A percentile compares a stretch with the other conserved stretches of the same genome.
Evolutionary conservation across 1,140 invertebrate genomes (phyloP).

Genomic region (Octopus sinensis): DNA sequence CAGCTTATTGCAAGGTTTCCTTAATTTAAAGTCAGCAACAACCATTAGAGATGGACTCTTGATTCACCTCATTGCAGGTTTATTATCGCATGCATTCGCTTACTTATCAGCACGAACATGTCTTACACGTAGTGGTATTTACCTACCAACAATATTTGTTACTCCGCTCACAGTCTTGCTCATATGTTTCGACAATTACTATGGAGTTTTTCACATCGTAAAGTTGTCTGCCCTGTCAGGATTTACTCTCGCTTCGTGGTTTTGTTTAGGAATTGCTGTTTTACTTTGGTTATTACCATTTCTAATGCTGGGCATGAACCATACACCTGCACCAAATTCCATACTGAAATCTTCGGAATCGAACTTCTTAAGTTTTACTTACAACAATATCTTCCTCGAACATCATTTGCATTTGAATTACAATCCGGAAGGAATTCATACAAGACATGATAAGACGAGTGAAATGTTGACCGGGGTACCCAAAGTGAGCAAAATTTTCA

Average conservation of each 20-base stretch:
- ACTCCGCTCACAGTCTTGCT: background rate
- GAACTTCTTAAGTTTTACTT: constrained; percentile 23
- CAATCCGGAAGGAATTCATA: constrained; percentile 7
- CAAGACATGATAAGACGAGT: background rate
- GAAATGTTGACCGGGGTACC: background rate
- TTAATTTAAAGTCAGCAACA: background rate
- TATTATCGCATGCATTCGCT: background rate
- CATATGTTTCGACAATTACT: background rate
- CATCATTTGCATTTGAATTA: constrained; percentile 29
- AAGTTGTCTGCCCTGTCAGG: background rate
- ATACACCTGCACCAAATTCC: constrained; percentile 16
- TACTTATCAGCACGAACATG: background rate
- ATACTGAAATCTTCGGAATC: constrained; percentile 25
- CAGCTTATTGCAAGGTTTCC: background rate
- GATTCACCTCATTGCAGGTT: background rate
- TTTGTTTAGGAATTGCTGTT: constrained; percentile 11
- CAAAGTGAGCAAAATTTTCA: constrained; percentile 31
- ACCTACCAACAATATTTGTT: constrained; percentile 6
- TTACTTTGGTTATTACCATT: constrained; percentile 24
- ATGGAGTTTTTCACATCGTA: background rate
- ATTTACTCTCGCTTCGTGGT: background rate
- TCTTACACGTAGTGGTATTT: background rate
- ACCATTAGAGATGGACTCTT: background rate
- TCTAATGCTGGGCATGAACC: constrained; percentile 17
- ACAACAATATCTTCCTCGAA: constrained; percentile 28